phyloP scores from a whole-genome alignment of 2,113 vertebrate species.

The Pituophis catenifer region DNA sequence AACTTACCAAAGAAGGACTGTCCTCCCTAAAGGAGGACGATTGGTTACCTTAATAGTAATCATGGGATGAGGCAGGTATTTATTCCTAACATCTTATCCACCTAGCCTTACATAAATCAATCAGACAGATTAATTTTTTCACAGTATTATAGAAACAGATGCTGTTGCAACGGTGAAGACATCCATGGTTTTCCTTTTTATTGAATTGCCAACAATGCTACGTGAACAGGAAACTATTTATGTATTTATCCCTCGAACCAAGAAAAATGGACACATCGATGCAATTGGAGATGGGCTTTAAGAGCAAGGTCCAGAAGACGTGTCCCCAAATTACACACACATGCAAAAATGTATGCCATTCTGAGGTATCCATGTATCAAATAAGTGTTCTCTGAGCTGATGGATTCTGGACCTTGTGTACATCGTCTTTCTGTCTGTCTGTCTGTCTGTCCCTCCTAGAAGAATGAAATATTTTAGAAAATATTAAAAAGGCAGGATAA shows the following conservation, averaged over 20 bases:
- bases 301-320: background rate
- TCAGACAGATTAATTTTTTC: background rate
- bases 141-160: background rate
- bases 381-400: background rate
- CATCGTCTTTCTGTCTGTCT: background rate
- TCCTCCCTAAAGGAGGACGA: too few relatives aligned
- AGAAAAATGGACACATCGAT: background rate
- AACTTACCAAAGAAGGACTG: too few relatives aligned
- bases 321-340: background rate
- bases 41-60: background rate
- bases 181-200: background rate
- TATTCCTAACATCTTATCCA: background rate
- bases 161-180: background rate
- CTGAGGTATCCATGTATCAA: background rate
- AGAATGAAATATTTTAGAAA: too few relatives aligned
- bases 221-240: slow-evolving; percentile 20
- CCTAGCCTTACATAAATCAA: background rate
- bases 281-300: background rate
- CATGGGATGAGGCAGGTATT: background rate
- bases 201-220: slow-evolving; percentile 22
- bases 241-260: background rate
- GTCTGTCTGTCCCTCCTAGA: too few relatives aligned
- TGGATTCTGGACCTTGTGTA: background rate
- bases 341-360: background rate
- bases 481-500: too few relatives aligned